Evolutionary conservation across 2,113 vertebrate genomes (phyloP), one percentile per base, ranked within the genome.

Genomic region (Formicarius rufipectus): DNA sequence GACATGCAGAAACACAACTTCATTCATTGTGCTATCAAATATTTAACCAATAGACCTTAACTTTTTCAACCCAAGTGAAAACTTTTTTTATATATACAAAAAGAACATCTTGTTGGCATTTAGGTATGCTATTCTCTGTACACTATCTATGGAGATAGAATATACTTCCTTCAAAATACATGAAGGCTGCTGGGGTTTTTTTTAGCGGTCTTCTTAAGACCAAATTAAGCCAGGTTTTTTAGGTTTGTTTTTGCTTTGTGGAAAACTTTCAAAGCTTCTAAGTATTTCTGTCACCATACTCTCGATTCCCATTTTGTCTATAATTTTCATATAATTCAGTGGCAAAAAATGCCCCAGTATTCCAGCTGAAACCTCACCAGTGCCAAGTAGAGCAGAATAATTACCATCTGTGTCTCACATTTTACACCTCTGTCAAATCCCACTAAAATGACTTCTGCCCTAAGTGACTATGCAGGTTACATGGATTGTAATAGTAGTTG

Each of bases 331-430:
- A 50, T 44, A 93, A n/a, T 77, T 91, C 75, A 83, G 42, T 58
- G 67, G 62, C 85, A 94, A 95, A 77, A 75, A 25, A 0, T n/a
- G n/a, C 49, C 22, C 28, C 39, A 88, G 6, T 45, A 24, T 83
- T 92, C 50, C 33, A 80, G 25, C 49, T 69, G 75, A 96, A 96
- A 87, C 23, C 37, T 88, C 63, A 95, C 75, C 71, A 90, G 13
- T 77, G 79, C 59, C 85, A 97, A 95, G 88, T 88, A 92, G 94
- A 97, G 96, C 92, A 92, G 90, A 95, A 95, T 92, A 93, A 95
- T 92, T 88, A 58, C 90, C 85, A 92, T 93, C 92, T 95, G 87
- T 78, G 77, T 58, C 72, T 88, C 73, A 62, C 42, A 63, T 88
- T 97, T 96, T 96, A 92, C 63, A 94, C 88, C 55, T 92, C 75